Base-by-base conservation (phyloP, 1,140 invertebrate species). In the Aphis craccivora region DNA sequence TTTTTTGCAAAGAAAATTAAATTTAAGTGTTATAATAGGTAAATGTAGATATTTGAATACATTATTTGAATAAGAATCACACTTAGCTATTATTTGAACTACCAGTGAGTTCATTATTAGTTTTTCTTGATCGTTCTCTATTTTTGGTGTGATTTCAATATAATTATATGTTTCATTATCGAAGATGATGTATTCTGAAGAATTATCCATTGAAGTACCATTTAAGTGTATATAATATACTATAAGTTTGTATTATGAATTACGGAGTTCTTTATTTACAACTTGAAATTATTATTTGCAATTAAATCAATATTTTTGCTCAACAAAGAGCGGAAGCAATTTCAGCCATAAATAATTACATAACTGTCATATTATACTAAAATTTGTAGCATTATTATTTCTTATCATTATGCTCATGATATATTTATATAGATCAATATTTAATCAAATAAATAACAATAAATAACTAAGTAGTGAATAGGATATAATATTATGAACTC, bases 401-500 rank as follows among this genome's bases (percentile, higher is more conserved):
- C 1, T 7, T 18, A 18, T n/a, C 30, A 67, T n/a, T 60, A 11
- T 30, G 30, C 0, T 67, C 3, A 14, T 14, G 30, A 67, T n/a
- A n/a, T 3, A 20, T 51, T 51, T n/a, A 18, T 67, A 67, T 18
- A 67, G 0, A 67, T 67, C 30, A 67, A 14, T n/a, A n/a, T 18
- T 67, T 14, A 18, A 67, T 67, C 60, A n/a, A n/a, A 67, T n/a
- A 18, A 18, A 67, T n/a, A 67, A n/a, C 60, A 30, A 67, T 67
- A n/a, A 67, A 67, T n/a, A 67, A 18, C 14, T n/a, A 67, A 14
- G 30, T 67, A 67, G 9, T 67, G 18, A 67, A 67, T 67, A 18
- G 18, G 14, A 51, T 51, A 51, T 35, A 40, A 22, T 22, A 51
- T 43, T 43, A 48, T 88, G 1, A 76, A 67, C 96, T 95, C 95